Evolutionary conservation across 2,888 invertebrate genomes (phyloP).

Genomic region (Drosophila niveifrons): DNA sequence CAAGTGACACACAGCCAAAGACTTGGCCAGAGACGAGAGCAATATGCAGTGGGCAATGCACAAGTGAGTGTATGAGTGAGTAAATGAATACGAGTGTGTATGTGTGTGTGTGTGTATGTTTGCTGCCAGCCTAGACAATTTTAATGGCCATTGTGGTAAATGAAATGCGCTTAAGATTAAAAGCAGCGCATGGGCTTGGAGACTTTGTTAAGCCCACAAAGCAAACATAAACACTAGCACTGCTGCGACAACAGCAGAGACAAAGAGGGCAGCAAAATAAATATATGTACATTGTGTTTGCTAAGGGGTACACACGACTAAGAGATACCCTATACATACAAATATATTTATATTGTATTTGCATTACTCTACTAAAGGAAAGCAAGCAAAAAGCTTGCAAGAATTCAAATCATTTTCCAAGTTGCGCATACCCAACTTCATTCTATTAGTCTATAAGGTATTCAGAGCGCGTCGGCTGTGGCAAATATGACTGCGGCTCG

Average conservation of each 20-base stretch:
- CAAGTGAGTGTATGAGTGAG: constrained; percentile 15
- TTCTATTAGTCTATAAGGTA: constrained; percentile 13
- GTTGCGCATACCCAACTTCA: not conserved
- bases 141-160: constrained; percentile 76
- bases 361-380: too few species aligned
- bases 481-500: constrained; percentile 45
- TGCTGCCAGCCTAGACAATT: constrained; percentile 60
- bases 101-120: constrained; percentile 7
- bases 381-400: too few species aligned
- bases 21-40: constrained; percentile 22
- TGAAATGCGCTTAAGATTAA: constrained; percentile 80
- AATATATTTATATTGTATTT: not conserved
- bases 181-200: constrained; percentile 53
- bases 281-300: constrained; percentile 16
- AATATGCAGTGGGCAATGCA: constrained; percentile 15
- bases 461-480: constrained; percentile 18
- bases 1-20: constrained; percentile 25
- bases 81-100: not conserved
- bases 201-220: constrained; percentile 70
- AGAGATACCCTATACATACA: not conserved
- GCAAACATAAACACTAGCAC: constrained; percentile 72
- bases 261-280: constrained; percentile 17
- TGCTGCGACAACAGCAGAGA: constrained; percentile 15
- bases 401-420: too few species aligned
- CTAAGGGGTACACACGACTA: not conserved